phyloP scores from a whole-genome alignment of 2,113 vertebrate species.

The Polyodon spathula region DNA sequence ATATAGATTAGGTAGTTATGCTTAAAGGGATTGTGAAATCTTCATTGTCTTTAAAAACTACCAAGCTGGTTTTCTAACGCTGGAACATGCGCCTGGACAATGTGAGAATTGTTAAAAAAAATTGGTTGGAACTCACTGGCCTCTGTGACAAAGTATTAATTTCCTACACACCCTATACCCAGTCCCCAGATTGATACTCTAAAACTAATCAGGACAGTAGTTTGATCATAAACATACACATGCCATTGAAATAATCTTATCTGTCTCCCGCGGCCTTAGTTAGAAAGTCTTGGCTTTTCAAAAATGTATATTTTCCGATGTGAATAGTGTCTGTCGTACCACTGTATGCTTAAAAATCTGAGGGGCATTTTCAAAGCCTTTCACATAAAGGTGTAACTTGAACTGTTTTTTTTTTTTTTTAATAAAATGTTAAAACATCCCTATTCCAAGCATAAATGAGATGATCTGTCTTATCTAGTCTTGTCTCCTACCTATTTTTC shows the following conservation, averaged over 20 bases:
- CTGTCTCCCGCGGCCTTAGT: conserved; percentile 14
- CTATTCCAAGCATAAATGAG: not conserved
- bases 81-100: conserved; percentile 27
- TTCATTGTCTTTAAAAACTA: conserved; percentile 11
- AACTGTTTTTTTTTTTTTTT: not conserved
- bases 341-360: too few species aligned
- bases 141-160: conserved; percentile 26
- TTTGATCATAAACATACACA: conserved; percentile 27
- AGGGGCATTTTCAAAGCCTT: not conserved
- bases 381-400: not conserved
- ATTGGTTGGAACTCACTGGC: conserved; percentile 25
- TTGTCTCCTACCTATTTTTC: too few species aligned
- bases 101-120: conserved; percentile 24
- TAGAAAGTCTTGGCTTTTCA: not conserved
- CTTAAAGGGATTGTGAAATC: conserved; percentile 8
- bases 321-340: too few species aligned
- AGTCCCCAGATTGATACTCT: conserved; percentile 33
- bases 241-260: conserved; percentile 31
- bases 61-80: conserved; percentile 13
- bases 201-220: conserved; percentile 27
- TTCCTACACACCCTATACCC: conserved; percentile 27
- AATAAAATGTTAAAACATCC: not conserved
- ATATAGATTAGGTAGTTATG: not conserved
- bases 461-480: not conserved
- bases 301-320: not conserved